Percentiles rank a stretch among this genome's conserved stretches.
Evolutionary conservation across 2,888 invertebrate species (phyloP).

Genomic region (Therioaphis trifolii): DNA sequence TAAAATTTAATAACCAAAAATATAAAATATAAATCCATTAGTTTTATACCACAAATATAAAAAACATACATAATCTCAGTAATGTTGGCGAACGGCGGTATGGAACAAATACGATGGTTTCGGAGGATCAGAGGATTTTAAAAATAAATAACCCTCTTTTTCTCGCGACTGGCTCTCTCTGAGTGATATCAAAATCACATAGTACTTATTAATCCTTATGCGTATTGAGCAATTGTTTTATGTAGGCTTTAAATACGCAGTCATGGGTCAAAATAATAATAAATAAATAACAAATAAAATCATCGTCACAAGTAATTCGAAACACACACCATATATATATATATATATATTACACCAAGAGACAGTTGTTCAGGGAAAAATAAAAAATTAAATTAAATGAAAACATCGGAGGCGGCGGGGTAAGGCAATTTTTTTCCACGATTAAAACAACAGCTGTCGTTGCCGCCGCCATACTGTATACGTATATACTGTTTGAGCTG

Average conservation of each 20-base stretch:
- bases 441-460: constrained; percentile 60
- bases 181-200: no score
- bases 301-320: not conserved
- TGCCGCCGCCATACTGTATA: constrained; percentile 11
- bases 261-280: constrained; percentile 2
- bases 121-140: not conserved
- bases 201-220: no score
- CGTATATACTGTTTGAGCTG: constrained; percentile 25
- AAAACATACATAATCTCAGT: not conserved
- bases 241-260: not conserved
- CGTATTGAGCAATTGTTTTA: not conserved
- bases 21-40: not conserved
- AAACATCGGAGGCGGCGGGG: not conserved
- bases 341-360: not conserved
- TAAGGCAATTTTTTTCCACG: constrained; percentile 1
- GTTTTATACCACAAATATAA: no score
- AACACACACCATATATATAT: not conserved
- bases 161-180: not conserved
- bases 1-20: no score
- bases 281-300: not conserved
- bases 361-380: not conserved
- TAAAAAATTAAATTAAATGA: constrained; percentile 6
- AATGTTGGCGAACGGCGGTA: not conserved
- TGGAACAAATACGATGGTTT: not conserved
- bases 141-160: not conserved